Base-by-base conservation (phyloP, 2,113 vertebrate genomes). In the Gadus chalcogrammus region DNA sequence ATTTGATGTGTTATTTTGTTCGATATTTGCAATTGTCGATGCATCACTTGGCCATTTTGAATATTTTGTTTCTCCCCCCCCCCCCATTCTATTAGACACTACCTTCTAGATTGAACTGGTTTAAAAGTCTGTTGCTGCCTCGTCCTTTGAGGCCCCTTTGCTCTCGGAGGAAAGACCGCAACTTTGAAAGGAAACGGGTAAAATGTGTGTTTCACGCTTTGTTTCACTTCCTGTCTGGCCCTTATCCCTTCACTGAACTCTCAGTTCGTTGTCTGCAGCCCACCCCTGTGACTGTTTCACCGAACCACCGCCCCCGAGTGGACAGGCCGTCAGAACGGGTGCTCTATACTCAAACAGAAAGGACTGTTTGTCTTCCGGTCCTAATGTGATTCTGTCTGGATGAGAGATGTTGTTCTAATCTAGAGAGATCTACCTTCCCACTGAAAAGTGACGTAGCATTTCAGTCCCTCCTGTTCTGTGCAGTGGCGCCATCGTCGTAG, bases 81-180 rank as follows among this genome's bases (percentile, higher is more conserved):
- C 77, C 27, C 6, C 12, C 35, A 24, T 53, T 22, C 42, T 9
- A 48, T 13, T 42, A 6, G 22, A 5, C 48, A 62, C 20, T 16
- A n/a, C 9, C 67, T 15, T n/a, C 1, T 22, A n/a, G 53, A 20
- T 22, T 59, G 67, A 68, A 24, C 27, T 15, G 12, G 31, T 62
- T 58, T 71, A 52, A 85, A 76, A 84, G 82, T 84, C 78, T 76
- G 65, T 48, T 48, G 42, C 8, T 48, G 8, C 42, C 2, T 12
- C 42, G 9, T 48, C 42, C 42, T 48, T 48, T 48, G 42, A 12
- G 42, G 42, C 42, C 42, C 42, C 61, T 61, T 5, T 68, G 63
- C 59, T 72, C 67, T 72, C 64, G 66, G 69, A 66, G 53, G 59
- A 71, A 78, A 2, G 3, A 42, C 8, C 42, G 42, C 42, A 48